Evolutionary conservation across 2,113 vertebrate genomes (phyloP), one percentile per base, ranked within the genome.

Genomic region (Myrmecophaga tridactyla): DNA sequence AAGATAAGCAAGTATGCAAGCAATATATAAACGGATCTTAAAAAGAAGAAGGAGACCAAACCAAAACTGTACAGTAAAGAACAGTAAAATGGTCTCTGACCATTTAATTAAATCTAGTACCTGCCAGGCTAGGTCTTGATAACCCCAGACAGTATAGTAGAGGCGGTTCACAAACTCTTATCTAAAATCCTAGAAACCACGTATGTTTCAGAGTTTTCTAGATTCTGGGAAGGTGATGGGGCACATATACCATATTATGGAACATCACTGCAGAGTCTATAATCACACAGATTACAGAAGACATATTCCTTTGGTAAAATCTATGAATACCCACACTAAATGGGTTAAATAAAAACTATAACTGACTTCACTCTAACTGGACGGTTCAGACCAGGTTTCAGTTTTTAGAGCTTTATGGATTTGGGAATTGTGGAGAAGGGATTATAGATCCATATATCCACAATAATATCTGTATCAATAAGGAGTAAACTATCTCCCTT

Each of bases 371-470:
- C 31, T 70, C 13, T 84, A 75, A 82, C 23, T 73, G 34, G 63
- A 27, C 65, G 46, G 6, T 65, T 95, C 46, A 87, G 77, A 18
- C 14, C 65, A 95, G 36, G 27, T 94, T 88, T 95, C 46, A 53
- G 48, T 17, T 80, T 96, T 96, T 67, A 86, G 4, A 86, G 67
- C 21, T n/a, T 58, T 96, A 63, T 67, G 46, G 60, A 83, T 86
- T 92, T 95, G 48, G 8, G 36, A 88, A 91, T 29, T 87, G 3
- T 87, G 31, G 9, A 34, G 70, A 86, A 92, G 27, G 6, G 15
- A 80, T 36, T 69, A 15, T 34, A 62, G 15, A 90, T 2, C 27
- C 56, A 3, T 70, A 31, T 34, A 18, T 67, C 25, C 17, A 62
- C 62, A 86, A 41, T 75, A 29, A 36, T 69, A 86, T 84, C 41